Percentiles rank a stretch among this genome's conserved stretches.
Evolutionary conservation across 2,797 vertebrate genomes (phyloP).

Genomic region (Pangasius macronema): DNA sequence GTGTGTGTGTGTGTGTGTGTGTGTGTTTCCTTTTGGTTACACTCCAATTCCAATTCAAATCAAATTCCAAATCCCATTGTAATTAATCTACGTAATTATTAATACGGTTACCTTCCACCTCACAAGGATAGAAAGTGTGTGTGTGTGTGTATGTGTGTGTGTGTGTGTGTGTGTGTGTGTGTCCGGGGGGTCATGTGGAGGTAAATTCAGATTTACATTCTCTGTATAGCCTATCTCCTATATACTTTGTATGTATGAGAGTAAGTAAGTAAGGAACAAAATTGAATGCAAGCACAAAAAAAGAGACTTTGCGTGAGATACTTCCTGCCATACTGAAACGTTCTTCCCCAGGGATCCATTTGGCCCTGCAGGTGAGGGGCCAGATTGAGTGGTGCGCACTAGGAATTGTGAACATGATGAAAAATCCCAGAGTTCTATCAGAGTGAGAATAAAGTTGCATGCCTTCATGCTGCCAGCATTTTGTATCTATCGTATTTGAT

Average conservation of each 20-base stretch:
- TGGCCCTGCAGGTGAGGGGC: constrained; percentile 35
- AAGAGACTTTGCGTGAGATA: constrained; percentile 13
- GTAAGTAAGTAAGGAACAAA: neutral
- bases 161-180: neutral
- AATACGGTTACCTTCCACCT: too few species aligned
- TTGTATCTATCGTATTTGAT: neutral
- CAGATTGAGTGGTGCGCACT: constrained; percentile 29
- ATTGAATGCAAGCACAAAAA: neutral
- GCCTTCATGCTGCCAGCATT: neutral
- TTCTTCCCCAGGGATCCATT: constrained; percentile 13
- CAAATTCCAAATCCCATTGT: too few species aligned
- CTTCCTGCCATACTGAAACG: neutral
- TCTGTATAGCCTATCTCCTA: neutral
- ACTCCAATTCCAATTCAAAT: too few species aligned
- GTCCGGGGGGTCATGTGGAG: neutral
- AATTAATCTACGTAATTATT: too few species aligned
- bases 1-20: neutral
- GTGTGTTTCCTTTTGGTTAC: neutral
- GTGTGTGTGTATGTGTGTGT: neutral
- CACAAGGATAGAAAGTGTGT: neutral
- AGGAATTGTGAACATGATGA: neutral
- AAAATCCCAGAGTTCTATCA: constrained; percentile 1
- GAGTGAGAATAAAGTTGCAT: neutral
- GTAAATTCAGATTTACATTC: neutral
- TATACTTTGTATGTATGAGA: neutral